Conservation (phyloP, 1,140 invertebrate species). For the honey bee (Apis mellifera) region DNA sequence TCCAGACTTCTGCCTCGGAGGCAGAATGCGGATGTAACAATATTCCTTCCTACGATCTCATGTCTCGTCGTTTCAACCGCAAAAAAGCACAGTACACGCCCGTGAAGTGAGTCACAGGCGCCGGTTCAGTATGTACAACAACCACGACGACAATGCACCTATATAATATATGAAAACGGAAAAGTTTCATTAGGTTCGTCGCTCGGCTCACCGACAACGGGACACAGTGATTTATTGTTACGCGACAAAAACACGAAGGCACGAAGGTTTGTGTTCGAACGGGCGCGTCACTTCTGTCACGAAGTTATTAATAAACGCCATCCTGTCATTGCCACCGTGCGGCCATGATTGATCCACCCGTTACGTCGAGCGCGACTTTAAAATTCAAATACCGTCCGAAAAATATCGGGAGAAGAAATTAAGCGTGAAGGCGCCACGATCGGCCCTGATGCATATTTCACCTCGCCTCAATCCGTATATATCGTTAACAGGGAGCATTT, state of each 20-base stretch:
- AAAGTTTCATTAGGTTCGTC: slow-evolving; percentile 43
- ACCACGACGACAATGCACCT: background rate
- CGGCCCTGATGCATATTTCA: background rate
- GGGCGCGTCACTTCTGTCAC: slow-evolving; percentile 54
- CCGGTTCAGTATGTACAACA: background rate
- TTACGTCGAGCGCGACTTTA: slow-evolving; percentile 36
- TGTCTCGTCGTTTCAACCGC: slow-evolving; percentile 7
- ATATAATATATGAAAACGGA: slow-evolving; percentile 24
- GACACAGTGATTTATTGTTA: slow-evolving; percentile 53
- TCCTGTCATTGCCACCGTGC: slow-evolving; percentile 60
- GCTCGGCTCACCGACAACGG: background rate
- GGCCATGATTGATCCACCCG: slow-evolving; percentile 67
- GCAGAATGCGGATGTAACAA: slow-evolving; percentile 31
- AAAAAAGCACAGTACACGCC: slow-evolving; percentile 37
- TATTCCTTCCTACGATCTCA: slow-evolving; percentile 21
- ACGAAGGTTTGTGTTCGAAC: slow-evolving; percentile 35
- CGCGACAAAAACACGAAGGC: slow-evolving; percentile 38
- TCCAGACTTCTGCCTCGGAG: background rate
- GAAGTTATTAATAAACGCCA: slow-evolving; percentile 71
- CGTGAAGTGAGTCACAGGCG: slow-evolving; percentile 45
- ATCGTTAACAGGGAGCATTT: background rate
- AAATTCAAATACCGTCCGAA: slow-evolving; percentile 29
- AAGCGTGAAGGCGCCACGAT: background rate
- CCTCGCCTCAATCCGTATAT: background rate
- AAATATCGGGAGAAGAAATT: slow-evolving; percentile 1